These are phyloP conservation scores for Pluvialis apricaria DNA, from an alignment of 2,113 vertebrate genomes.

Conservation along the genomic window DNA sequence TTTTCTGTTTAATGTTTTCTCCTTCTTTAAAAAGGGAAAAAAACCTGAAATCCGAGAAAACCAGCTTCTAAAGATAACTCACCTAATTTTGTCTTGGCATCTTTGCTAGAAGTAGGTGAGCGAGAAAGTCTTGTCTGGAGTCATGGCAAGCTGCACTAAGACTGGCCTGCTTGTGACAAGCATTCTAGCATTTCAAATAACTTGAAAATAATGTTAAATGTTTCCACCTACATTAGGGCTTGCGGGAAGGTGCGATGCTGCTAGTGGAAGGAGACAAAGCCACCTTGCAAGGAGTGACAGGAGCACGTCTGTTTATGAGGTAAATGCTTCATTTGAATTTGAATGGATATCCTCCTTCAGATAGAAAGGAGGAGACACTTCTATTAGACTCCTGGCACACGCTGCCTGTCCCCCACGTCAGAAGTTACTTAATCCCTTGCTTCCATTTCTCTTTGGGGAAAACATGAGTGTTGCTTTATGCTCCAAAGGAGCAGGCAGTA, in stretches of 20 bases:
- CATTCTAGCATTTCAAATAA: not conserved
- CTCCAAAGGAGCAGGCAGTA: not conserved
- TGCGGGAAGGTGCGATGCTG: constrained; percentile 84
- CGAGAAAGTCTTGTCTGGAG: not conserved
- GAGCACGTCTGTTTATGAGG: constrained; percentile 82
- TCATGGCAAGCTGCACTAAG: not conserved
- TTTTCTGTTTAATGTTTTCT: not conserved
- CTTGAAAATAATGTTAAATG: not conserved
- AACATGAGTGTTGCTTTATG: not conserved
- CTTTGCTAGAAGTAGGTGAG: not conserved
- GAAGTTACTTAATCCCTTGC: not conserved
- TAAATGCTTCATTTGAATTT: constrained; percentile 42
- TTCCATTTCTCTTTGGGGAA: not conserved
- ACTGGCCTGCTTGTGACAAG: not conserved
- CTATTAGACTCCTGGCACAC: not conserved
- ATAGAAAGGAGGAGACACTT: not conserved
- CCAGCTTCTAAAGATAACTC: not conserved
- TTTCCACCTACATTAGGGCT: constrained; percentile 66
- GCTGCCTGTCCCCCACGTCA: not conserved
- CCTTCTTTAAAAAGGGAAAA: not conserved
- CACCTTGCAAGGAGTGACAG: constrained; percentile 79
- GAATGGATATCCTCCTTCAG: not conserved
- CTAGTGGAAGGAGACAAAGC: constrained; percentile 84
- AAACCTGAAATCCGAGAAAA: not conserved
- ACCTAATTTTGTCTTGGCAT: not conserved